Evolutionary conservation across 2,113 vertebrate genomes (phyloP), one percentile per base, ranked within the genome.

Genomic region (Tyrannus savana): DNA sequence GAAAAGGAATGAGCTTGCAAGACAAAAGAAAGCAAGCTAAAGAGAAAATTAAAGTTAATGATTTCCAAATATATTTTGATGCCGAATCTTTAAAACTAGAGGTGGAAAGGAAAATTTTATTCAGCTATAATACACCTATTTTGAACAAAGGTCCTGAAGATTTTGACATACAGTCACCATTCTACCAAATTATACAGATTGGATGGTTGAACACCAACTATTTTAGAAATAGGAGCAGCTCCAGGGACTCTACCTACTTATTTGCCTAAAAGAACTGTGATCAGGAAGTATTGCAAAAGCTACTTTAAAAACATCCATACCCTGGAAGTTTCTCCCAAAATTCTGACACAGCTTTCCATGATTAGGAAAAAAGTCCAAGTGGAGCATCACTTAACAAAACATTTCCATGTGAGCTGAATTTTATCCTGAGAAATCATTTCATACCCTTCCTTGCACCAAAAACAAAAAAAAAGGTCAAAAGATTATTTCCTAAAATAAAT

Each of bases 21-120:
- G 84, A 90, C 63, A 90, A 88, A 93, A 68, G 53, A 76, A 85
- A 88, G 28, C 46, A 80, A 90, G 12, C 53, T 67, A 92, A 83
- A 90, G 55, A 59, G 35, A 37, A 86, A 95, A 67, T 46, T 83
- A 10, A 87, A 86, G 72, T 50, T 67, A 83, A 81, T 66, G 14
- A 90, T 84, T 93, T 92, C 89, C 73, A 93, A 89, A 90, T 71
- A 80, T 44, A 86, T 78, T 93, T 90, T 69, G 78, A 50, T 60
- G 55, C 47, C 31, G 23, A 63, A 87, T 59, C 59, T 89, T 49
- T 84, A 90, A 87, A 95, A 82, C 10, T 30, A 73, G 27, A 84
- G 27, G n/a, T 37, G 30, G 55, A 84, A 79, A 90, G 14, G 21
- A 84, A 85, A 77, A 47, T 42, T 92, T 90, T 66, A 68, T 69